These are phyloP conservation scores for Actinopyga echinites DNA, from an alignment of 53 echinoderm and acorn worm genomes.

Conservation along the genomic window DNA sequence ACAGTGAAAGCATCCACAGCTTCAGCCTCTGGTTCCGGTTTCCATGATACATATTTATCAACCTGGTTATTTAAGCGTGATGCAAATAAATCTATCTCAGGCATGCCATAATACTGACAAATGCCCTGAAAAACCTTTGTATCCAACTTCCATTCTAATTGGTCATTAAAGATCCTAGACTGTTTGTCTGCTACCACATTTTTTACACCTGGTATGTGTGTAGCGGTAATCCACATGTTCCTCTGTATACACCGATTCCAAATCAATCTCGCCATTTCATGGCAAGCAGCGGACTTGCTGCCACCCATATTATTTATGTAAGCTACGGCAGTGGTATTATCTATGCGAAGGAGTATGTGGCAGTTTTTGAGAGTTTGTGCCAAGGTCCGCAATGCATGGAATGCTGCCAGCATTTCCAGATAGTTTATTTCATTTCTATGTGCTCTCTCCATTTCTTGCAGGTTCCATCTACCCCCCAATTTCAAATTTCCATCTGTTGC, in stretches of 20 bases:
- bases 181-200: slow-evolving; percentile 55
- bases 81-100: slow-evolving; percentile 64
- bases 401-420: slow-evolving; percentile 49
- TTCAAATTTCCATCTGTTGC: background rate
- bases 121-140: background rate
- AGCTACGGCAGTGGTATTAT: slow-evolving; percentile 49
- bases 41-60: slow-evolving; percentile 48
- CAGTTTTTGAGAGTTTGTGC: background rate
- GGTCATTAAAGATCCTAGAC: slow-evolving; percentile 53
- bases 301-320: slow-evolving; percentile 52
- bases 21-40: slow-evolving; percentile 58
- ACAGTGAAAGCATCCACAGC: slow-evolving; percentile 58
- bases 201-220: slow-evolving; percentile 49
- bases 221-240: slow-evolving; percentile 40
- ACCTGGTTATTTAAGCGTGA: slow-evolving; percentile 59
- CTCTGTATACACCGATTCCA: slow-evolving; percentile 54
- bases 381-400: slow-evolving; percentile 41
- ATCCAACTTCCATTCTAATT: slow-evolving; percentile 45
- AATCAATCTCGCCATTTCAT: slow-evolving; percentile 34
- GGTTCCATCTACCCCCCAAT: slow-evolving; percentile 58
- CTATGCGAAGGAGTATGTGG: slow-evolving; percentile 46
- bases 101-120: slow-evolving; percentile 2
- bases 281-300: slow-evolving; percentile 1
- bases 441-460: slow-evolving; percentile 1
- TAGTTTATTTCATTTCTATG: slow-evolving; percentile 50